phyloP scores from a whole-genome alignment of 2,888 invertebrate species.

The Drosophila prolongata region DNA sequence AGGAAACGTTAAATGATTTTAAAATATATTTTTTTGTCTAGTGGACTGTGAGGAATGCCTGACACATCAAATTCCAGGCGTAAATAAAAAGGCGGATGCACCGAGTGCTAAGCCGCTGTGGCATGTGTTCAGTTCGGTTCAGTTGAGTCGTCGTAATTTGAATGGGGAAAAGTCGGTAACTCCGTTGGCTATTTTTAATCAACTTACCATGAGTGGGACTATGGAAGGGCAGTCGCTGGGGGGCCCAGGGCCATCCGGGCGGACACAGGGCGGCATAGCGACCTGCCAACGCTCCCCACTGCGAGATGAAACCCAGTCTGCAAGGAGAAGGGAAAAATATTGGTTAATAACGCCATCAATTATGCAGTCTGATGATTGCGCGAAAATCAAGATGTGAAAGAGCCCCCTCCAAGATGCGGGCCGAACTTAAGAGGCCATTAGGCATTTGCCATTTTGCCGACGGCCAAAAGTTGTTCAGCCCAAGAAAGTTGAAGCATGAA shows the following conservation, averaged over 20 bases:
- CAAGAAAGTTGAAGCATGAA: constrained; percentile 46
- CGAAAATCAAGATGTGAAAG: constrained; percentile 33
- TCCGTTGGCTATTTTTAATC: constrained; percentile 32
- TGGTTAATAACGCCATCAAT: constrained; percentile 57
- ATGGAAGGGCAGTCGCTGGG: constrained; percentile 85
- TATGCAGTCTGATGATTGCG: constrained; percentile 51
- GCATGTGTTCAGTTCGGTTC: constrained; percentile 31
- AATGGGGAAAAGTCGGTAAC: constrained; percentile 5
- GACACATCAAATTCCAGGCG: constrained; percentile 56
- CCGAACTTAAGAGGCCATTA: constrained; percentile 40
- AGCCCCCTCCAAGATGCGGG: constrained; percentile 18
- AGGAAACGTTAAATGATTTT: no score
- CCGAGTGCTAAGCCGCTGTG: constrained; percentile 39
- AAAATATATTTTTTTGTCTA: background rate
- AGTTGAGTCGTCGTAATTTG: constrained; percentile 21
- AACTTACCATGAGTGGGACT: constrained; percentile 89
- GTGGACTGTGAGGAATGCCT: constrained; percentile 58
- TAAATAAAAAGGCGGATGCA: constrained; percentile 36
- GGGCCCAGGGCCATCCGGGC: constrained; percentile 87
- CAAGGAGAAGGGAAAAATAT: constrained; percentile 76
- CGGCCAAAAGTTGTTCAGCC: constrained; percentile 43
- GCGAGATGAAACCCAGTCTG: constrained; percentile 93
- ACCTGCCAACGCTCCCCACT: constrained; percentile 91
- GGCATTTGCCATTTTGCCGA: constrained; percentile 58
- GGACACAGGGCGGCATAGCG: constrained; percentile 90